phyloP scores from a whole-genome alignment of 1,140 invertebrate species.

The Drosophila biarmipes region DNA sequence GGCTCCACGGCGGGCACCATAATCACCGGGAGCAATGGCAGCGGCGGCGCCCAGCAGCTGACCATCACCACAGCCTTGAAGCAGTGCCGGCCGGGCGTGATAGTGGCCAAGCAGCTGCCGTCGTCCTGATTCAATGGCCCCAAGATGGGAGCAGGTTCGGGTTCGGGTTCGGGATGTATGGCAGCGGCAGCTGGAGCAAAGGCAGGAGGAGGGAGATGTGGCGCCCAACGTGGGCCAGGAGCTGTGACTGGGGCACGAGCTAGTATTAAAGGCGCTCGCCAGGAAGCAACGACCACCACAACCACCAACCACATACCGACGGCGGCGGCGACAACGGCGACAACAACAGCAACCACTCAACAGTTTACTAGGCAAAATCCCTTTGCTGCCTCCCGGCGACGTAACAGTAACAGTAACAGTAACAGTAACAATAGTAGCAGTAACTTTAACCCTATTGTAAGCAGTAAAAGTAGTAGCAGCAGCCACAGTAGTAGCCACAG shows the following conservation, averaged over 20 bases:
- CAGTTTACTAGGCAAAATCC: slow-evolving; percentile 52
- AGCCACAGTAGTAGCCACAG: slow-evolving; percentile 7
- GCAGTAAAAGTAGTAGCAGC: slow-evolving; percentile 38
- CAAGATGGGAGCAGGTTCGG: slow-evolving; percentile 25
- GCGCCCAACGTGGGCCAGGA: slow-evolving; percentile 19
- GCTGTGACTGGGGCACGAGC: slow-evolving; percentile 29
- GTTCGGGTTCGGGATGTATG: slow-evolving; percentile 11
- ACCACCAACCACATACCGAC: slow-evolving; percentile 1
- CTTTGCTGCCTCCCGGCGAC: slow-evolving; percentile 43
- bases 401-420: slow-evolving; percentile 46
- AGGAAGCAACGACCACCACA: slow-evolving; percentile 37
- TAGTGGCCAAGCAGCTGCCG: slow-evolving; percentile 90
- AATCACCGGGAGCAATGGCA: slow-evolving; percentile 51
- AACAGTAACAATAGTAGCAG: slow-evolving; percentile 37
- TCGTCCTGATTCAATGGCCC: slow-evolving; percentile 81
- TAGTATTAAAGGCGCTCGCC: slow-evolving; percentile 69
- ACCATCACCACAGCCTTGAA: slow-evolving; percentile 85
- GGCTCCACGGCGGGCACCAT: slow-evolving; percentile 16
- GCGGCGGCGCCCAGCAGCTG: slow-evolving; percentile 51
- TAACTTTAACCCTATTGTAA: slow-evolving; percentile 15
- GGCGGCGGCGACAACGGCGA: slow-evolving; percentile 9
- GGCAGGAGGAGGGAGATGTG: slow-evolving; percentile 26
- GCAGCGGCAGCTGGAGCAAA: slow-evolving; percentile 15
- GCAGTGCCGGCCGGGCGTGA: slow-evolving; percentile 93
- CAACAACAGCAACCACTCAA: slow-evolving; percentile 35